These are phyloP conservation scores for Zootermopsis nevadensis DNA, from an alignment of 2,888 invertebrate species.

Conservation along the genomic window DNA sequence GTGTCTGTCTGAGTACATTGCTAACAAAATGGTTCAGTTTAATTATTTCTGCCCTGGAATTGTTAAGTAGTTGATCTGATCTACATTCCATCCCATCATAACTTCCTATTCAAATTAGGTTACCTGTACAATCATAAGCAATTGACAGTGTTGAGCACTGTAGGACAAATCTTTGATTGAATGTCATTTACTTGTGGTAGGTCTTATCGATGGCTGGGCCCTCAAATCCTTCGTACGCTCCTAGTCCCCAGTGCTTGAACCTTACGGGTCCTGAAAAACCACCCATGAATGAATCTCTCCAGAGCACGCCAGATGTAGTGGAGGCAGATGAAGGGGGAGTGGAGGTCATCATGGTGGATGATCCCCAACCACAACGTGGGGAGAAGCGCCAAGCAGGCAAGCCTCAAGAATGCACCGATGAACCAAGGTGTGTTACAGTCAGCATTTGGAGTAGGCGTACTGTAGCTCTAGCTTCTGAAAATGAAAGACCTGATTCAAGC, in stretches of 20 bases:
- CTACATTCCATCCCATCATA: too few species aligned
- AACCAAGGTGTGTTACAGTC: not conserved
- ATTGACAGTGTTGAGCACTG: too few species aligned
- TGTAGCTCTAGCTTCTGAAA: too few species aligned
- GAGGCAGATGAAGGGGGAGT: not conserved
- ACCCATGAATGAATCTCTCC: not conserved
- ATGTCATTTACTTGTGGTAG: not conserved
- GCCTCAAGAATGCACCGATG: not conserved
- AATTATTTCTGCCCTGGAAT: too few species aligned
- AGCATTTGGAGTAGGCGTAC: too few species aligned
- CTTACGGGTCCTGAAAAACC: not conserved
- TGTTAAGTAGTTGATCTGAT: too few species aligned
- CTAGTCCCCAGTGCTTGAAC: not conserved
- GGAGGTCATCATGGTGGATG: conserved; percentile 12
- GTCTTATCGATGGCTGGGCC: conserved; percentile 8
- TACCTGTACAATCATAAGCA: too few species aligned
- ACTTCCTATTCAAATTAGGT: too few species aligned
- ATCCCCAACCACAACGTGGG: not conserved
- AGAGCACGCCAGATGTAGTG: not conserved
- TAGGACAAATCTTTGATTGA: too few species aligned
- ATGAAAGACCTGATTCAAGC: too few species aligned
- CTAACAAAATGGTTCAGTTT: too few species aligned
- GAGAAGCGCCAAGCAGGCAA: not conserved
- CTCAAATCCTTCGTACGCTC: not conserved
- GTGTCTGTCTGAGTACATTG: too few species aligned